Percentiles rank a stretch among this genome's conserved stretches.
Evolutionary conservation across 2,113 vertebrate species (phyloP).

Genomic region (Pseudopipra pipra): DNA sequence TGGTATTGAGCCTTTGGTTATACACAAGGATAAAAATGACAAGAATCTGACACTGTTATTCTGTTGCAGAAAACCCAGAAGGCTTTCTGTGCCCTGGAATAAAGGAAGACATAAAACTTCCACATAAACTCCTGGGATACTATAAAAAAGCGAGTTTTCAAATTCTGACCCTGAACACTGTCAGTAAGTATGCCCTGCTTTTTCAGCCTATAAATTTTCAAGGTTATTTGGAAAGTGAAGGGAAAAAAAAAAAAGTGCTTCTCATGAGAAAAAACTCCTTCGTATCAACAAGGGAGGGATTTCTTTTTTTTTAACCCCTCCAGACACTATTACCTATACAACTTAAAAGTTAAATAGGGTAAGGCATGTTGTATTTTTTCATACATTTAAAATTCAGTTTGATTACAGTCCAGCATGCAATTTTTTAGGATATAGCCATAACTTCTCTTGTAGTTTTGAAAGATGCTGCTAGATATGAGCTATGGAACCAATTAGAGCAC

Average conservation of each 20-base stretch:
- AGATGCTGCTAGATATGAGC: constrained; percentile 22
- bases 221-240: constrained; percentile 43
- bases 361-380: neutral
- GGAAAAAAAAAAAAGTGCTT: constrained; percentile 16
- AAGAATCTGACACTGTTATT: neutral
- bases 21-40: neutral
- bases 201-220: constrained; percentile 47
- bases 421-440: neutral
- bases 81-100: neutral
- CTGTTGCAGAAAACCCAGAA: neutral
- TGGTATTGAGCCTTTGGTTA: neutral
- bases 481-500: constrained; percentile 56
- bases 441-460: neutral
- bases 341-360: neutral
- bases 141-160: neutral
- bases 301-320: neutral
- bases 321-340: neutral
- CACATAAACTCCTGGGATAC: constrained; percentile 31
- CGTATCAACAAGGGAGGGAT: neutral
- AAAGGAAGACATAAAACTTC: constrained; percentile 38
- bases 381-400: neutral
- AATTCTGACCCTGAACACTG: constrained; percentile 30
- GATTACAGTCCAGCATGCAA: neutral
- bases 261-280: too few species aligned
- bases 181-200: neutral